phyloP scores from a whole-genome alignment of 2,888 invertebrate genomes.

The Dryocosmus kuriphilus region DNA sequence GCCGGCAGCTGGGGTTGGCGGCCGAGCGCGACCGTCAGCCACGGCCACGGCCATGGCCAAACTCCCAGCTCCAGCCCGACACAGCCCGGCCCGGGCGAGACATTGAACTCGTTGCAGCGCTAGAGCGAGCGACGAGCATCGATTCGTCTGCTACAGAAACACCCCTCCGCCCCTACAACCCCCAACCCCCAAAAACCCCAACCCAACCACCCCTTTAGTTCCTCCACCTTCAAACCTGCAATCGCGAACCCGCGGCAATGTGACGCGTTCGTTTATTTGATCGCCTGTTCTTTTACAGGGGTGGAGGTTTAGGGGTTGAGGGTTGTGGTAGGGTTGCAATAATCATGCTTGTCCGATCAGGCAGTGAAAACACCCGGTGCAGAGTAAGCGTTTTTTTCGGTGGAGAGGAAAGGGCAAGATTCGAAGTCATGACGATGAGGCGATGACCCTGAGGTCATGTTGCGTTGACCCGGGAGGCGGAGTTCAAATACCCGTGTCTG shows the following conservation, averaged over 20 bases:
- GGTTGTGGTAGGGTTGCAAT: not conserved
- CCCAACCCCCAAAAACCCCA: conserved; percentile 24
- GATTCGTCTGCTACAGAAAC: conserved; percentile 74
- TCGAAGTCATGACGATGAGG: not conserved
- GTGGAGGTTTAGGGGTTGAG: not conserved
- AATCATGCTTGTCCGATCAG: conserved; percentile 2
- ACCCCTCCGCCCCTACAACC: conserved; percentile 57
- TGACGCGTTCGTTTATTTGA: conserved; percentile 39
- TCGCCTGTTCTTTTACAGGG: not conserved
- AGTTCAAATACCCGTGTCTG: conserved; percentile 33
- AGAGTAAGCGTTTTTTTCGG: not conserved
- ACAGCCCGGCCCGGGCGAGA: conserved; percentile 72
- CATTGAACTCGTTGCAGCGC: conserved; percentile 73
- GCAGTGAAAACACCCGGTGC: not conserved
- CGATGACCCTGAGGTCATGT: conserved; percentile 26
- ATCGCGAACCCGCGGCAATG: conserved; percentile 56
- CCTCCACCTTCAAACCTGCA: conserved; percentile 49
- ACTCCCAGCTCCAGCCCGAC: conserved; percentile 54
- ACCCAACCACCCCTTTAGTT: conserved; percentile 39
- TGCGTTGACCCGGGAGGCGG: conserved; percentile 26
- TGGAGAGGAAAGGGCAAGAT: not conserved
- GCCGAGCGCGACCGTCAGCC: conserved; percentile 62
- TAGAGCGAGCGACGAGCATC: conserved; percentile 69
- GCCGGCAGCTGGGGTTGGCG: conserved; percentile 52
- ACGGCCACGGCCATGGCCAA: conserved; percentile 66